These are phyloP conservation scores for Palythoa grandis DNA, from an alignment of 92 coral and sea anemone genomes.

Conservation along the genomic window DNA sequence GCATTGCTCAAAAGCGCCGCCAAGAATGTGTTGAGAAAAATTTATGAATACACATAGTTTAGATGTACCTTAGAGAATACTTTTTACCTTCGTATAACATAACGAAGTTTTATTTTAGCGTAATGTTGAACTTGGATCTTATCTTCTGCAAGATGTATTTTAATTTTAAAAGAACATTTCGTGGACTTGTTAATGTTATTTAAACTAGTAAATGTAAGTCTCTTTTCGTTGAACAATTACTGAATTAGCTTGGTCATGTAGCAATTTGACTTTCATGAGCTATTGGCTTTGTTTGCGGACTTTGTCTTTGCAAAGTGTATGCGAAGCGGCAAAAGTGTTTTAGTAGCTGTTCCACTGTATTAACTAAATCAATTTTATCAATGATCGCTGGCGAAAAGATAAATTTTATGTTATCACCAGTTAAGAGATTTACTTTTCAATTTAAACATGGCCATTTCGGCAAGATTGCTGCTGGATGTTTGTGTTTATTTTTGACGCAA, in stretches of 20 bases:
- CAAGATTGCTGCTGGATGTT: slow-evolving; percentile 5
- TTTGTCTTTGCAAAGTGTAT: neutral
- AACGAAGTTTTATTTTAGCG: slow-evolving; percentile 9
- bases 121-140: neutral
- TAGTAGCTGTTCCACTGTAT: neutral
- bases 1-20: slow-evolving; percentile 51
- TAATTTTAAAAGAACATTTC: neutral
- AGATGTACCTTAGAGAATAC: slow-evolving; percentile 24
- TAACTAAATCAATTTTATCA: neutral
- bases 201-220: neutral
- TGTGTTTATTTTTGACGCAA: slow-evolving; percentile 4
- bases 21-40: slow-evolving; percentile 17
- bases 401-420: neutral
- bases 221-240: neutral
- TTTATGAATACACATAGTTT: slow-evolving; percentile 36
- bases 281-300: slow-evolving; percentile 15
- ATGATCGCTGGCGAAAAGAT: neutral
- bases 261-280: slow-evolving; percentile 18
- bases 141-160: neutral
- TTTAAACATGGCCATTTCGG: neutral
- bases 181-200: neutral
- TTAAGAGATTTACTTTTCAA: neutral
- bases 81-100: slow-evolving; percentile 1
- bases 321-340: neutral
- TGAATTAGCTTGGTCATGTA: neutral